These are phyloP conservation scores for Ceratina calcarata DNA, from an alignment of 1,140 invertebrate species.

Conservation along the genomic window DNA sequence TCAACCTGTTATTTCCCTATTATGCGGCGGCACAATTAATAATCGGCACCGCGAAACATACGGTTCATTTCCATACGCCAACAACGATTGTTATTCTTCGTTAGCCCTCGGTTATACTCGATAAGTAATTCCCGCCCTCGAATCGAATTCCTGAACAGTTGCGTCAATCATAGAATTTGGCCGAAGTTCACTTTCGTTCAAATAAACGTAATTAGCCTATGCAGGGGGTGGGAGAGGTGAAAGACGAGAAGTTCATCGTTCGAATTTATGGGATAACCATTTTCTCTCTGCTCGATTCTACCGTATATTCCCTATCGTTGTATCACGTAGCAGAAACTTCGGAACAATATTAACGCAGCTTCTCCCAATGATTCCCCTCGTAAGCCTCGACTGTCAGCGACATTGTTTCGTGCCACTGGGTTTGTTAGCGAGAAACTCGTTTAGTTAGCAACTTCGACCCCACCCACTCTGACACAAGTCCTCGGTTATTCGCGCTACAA, in stretches of 20 bases:
- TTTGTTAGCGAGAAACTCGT: slow-evolving; percentile 72
- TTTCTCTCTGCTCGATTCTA: slow-evolving; percentile 19
- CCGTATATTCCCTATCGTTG: slow-evolving; percentile 41
- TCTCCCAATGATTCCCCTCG: slow-evolving; percentile 50
- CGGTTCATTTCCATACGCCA: slow-evolving; percentile 15
- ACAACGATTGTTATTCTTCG: slow-evolving; percentile 9
- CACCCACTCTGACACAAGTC: slow-evolving; percentile 58
- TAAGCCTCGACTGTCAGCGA: slow-evolving; percentile 64
- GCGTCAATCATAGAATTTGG: neutral
- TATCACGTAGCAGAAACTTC: slow-evolving; percentile 57
- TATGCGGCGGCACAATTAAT: neutral
- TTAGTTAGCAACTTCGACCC: slow-evolving; percentile 65
- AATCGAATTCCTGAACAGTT: neutral
- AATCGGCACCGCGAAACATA: neutral
- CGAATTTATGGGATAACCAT: slow-evolving; percentile 50
- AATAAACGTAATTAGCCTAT: neutral
- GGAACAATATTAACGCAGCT: slow-evolving; percentile 66
- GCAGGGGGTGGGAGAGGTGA: too few relatives aligned
- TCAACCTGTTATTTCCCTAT: slow-evolving; percentile 25
- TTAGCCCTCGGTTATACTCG: neutral
- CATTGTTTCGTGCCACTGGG: slow-evolving; percentile 66
- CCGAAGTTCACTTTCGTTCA: neutral
- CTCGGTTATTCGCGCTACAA: slow-evolving; percentile 46
- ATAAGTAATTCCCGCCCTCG: too few relatives aligned
- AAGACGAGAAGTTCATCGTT: slow-evolving; percentile 45